Evolutionary conservation across 2,888 invertebrate species (phyloP).

Genomic region (Calameuta pallipes): DNA sequence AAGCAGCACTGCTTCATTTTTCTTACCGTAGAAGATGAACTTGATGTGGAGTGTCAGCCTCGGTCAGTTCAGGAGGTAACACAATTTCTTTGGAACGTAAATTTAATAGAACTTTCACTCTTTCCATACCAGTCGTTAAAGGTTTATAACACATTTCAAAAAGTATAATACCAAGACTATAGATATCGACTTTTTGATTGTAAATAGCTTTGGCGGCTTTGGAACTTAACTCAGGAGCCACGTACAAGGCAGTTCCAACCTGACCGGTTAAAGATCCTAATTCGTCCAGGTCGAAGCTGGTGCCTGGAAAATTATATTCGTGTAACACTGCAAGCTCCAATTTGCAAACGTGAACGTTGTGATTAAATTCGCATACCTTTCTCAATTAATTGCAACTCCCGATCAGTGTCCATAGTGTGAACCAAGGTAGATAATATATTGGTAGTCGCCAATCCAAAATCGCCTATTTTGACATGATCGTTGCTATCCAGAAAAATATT

Average conservation of each 20-base stretch:
- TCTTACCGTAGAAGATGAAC: conserved; percentile 73
- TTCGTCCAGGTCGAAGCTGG: conserved; percentile 53
- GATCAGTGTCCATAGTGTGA: conserved; percentile 41
- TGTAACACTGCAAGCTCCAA: conserved; percentile 65
- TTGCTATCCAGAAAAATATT: conserved; percentile 96
- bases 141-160: conserved; percentile 96
- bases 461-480: conserved; percentile 97
- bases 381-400: conserved; percentile 47
- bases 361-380: conserved; percentile 39
- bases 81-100: conserved; percentile 77
- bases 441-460: conserved; percentile 95
- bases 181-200: conserved; percentile 85
- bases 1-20: conserved; percentile 29
- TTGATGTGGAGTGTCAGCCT: conserved; percentile 71
- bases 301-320: conserved; percentile 53
- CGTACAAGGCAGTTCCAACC: conserved; percentile 95
- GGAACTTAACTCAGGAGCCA: conserved; percentile 90
- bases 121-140: conserved; percentile 89
- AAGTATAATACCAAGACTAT: conserved; percentile 86
- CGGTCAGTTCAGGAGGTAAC: conserved; percentile 78
- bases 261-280: conserved; percentile 77
- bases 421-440: conserved; percentile 69
- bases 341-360: conserved; percentile 22
- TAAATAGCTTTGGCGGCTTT: conserved; percentile 79
- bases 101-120: conserved; percentile 80